phyloP scores from a whole-genome alignment of 92 coral and sea anemone species.

The Phenganax subtilis region DNA sequence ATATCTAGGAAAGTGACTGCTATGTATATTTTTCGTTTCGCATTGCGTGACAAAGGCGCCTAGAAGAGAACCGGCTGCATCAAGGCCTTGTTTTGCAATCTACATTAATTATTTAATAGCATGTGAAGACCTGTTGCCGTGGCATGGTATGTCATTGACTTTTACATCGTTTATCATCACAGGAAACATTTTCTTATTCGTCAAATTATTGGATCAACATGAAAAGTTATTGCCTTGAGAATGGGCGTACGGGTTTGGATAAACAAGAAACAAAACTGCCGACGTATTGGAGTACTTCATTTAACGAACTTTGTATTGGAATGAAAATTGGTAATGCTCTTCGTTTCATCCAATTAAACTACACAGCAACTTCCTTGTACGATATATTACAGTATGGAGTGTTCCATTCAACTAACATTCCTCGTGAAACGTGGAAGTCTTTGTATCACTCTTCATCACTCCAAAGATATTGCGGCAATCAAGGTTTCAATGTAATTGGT shows the following conservation, averaged over 20 bases:
- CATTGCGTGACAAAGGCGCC: too few species aligned
- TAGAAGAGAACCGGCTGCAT: too few species aligned
- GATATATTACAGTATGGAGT: background rate
- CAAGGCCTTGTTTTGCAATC: too few species aligned
- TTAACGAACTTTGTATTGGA: background rate
- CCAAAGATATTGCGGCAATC: background rate
- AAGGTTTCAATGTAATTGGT: background rate
- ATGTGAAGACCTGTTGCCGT: too few species aligned
- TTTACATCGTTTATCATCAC: background rate
- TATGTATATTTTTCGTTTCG: background rate
- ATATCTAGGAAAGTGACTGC: background rate
- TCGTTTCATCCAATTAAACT: background rate
- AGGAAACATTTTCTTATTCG: conserved; percentile 11
- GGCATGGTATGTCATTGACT: too few species aligned
- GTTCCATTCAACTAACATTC: background rate
- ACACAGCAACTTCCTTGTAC: conserved; percentile 3
- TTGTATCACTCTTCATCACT: background rate
- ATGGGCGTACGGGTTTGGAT: background rate
- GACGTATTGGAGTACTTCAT: background rate
- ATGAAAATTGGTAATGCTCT: background rate
- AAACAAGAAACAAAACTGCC: background rate
- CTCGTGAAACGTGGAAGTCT: background rate
- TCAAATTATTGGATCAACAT: background rate
- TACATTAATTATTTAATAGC: too few species aligned
- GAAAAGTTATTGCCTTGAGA: background rate